Evolutionary conservation across 2,113 vertebrate genomes (phyloP).

Genomic region (Micromys minutus): DNA sequence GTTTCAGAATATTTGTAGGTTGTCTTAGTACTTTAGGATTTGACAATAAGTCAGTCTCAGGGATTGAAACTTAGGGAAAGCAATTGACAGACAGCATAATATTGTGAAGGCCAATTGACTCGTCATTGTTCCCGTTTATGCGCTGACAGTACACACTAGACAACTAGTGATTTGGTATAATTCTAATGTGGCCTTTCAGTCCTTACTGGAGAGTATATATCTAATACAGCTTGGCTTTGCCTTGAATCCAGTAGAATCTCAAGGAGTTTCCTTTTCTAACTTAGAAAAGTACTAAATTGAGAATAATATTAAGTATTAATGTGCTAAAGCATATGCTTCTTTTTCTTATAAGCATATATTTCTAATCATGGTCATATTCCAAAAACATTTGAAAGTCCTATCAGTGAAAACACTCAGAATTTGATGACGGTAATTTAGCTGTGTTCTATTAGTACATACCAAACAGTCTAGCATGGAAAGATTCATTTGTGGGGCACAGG

Average conservation of each 20-base stretch:
- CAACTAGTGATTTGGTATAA: background rate
- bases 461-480: conserved; percentile 33
- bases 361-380: conserved; percentile 21
- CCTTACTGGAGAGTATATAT: background rate
- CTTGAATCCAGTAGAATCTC: background rate
- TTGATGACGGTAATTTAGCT: background rate
- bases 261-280: background rate
- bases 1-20: background rate
- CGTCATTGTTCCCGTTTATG: conserved; percentile 7
- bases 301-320: background rate
- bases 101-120: background rate
- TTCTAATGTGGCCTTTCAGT: background rate
- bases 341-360: background rate
- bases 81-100: background rate
- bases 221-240: background rate
- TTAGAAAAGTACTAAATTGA: background rate
- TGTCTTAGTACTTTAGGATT: conserved; percentile 17
- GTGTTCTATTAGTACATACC: background rate
- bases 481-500: background rate
- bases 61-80: conserved; percentile 3
- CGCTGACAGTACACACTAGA: too few species aligned
- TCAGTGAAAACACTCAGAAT: conserved; percentile 9
- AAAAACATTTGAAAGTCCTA: conserved; percentile 20
- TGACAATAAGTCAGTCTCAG: background rate
- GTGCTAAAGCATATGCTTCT: background rate